These are phyloP conservation scores for Nomada flava DNA, from an alignment of 2,888 invertebrate species.

Conservation along the genomic window DNA sequence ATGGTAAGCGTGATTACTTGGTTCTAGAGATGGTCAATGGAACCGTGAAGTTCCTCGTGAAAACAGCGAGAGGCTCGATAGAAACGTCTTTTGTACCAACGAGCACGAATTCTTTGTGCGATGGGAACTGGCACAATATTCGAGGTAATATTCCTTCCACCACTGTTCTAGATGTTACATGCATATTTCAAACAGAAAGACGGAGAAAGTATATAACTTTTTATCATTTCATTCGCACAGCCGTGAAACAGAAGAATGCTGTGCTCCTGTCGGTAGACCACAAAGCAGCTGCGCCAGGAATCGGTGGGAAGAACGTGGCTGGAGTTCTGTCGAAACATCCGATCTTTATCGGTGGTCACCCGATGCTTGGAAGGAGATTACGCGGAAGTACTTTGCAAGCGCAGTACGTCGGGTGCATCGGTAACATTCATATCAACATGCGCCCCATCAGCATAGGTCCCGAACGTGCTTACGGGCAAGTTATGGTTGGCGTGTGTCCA, in stretches of 20 bases:
- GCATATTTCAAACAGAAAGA: no score
- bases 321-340: conserved; percentile 93
- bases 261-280: conserved; percentile 95
- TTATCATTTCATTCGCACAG: conserved; percentile 83
- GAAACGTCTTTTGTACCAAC: conserved; percentile 89
- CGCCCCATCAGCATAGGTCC: conserved; percentile 85
- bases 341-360: conserved; percentile 96
- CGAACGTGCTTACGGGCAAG: conserved; percentile 89
- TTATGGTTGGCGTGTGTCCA: conserved; percentile 92
- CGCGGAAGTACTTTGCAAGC: conserved; percentile 89
- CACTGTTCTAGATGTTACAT: not conserved
- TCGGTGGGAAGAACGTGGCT: conserved; percentile 86
- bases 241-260: conserved; percentile 95
- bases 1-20: conserved; percentile 93
- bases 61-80: conserved; percentile 91
- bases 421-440: conserved; percentile 88
- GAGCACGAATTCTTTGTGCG: conserved; percentile 91
- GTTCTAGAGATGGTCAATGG: conserved; percentile 95
- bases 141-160: conserved; percentile 85
- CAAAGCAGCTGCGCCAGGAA: conserved; percentile 87
- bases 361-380: conserved; percentile 84
- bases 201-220: not conserved
- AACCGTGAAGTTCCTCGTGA: conserved; percentile 92
- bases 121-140: conserved; percentile 97
- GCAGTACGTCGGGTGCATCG: conserved; percentile 93